Evolutionary conservation across 30 jellyfish, hydroid and myxozoan species (phyloP).

Genomic region (Hydractinia symbiolongicarpus): DNA sequence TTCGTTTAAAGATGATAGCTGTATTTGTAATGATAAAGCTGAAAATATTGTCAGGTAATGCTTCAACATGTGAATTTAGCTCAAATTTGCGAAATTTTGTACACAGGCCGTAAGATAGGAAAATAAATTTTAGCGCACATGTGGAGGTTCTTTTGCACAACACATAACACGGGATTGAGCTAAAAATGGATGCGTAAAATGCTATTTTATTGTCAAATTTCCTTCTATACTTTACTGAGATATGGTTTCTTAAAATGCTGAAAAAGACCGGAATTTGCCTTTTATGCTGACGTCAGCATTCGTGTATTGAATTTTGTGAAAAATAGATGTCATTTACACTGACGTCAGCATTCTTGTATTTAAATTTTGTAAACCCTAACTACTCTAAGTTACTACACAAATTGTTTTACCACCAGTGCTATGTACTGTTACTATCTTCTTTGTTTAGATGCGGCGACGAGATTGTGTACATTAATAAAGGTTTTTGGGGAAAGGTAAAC

Average conservation of each 20-base stretch:
- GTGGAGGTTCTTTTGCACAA: not conserved
- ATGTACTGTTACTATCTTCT: not conserved
- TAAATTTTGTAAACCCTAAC: no score
- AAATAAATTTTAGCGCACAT: not conserved
- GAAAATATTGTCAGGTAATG: not conserved
- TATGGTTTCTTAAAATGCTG: no score
- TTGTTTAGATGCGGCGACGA: constrained; percentile 44
- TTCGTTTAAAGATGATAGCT: not conserved
- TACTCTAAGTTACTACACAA: no score
- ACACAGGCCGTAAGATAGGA: not conserved
- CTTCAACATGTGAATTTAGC: no score
- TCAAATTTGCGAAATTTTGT: no score
- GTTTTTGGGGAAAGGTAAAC: constrained; percentile 53
- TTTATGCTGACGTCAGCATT: no score
- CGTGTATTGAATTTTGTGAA: no score
- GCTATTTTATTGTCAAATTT: not conserved
- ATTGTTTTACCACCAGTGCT: no score
- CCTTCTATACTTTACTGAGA: no score
- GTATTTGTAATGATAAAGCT: constrained; percentile 7
- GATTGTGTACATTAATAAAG: constrained; percentile 31
- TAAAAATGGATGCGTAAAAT: not conserved
- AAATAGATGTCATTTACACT: no score
- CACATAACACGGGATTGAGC: not conserved
- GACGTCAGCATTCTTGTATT: no score
- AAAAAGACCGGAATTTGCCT: no score